These are phyloP conservation scores for Sebastes trivittatus DNA, from an alignment of 2,797 vertebrate species.

Conservation along the genomic window DNA sequence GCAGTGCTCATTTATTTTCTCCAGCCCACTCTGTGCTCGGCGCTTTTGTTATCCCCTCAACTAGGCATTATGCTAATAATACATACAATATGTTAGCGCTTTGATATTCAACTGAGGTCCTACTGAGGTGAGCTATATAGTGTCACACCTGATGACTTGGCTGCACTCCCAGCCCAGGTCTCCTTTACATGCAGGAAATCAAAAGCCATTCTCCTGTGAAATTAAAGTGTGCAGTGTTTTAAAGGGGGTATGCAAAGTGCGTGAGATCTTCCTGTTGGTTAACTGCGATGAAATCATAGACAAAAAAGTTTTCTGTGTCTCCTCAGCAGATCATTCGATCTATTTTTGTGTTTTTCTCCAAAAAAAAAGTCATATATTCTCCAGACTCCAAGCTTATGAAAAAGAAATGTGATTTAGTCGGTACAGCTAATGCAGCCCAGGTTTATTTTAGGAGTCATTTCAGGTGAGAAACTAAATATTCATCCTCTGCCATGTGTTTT, in stretches of 20 bases:
- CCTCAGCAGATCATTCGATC: slow-evolving; percentile 16
- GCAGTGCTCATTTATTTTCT: slow-evolving; percentile 50
- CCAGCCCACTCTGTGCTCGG: slow-evolving; percentile 7
- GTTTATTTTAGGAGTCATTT: slow-evolving; percentile 43
- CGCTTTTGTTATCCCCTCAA: slow-evolving; percentile 62
- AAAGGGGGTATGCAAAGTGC: slow-evolving; percentile 35
- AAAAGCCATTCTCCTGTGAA: slow-evolving; percentile 72
- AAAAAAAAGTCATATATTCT: not conserved
- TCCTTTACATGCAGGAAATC: slow-evolving; percentile 64
- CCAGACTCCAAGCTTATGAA: slow-evolving; percentile 10
- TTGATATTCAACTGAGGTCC: slow-evolving; percentile 63
- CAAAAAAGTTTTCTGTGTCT: not conserved
- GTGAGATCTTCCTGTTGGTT: slow-evolving; percentile 19
- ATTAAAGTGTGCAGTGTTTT: slow-evolving; percentile 67
- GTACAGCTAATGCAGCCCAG: slow-evolving; percentile 10
- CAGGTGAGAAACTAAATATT: slow-evolving; percentile 25
- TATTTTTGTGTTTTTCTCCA: slow-evolving; percentile 16
- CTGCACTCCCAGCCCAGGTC: slow-evolving; percentile 56
- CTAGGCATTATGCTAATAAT: slow-evolving; percentile 71
- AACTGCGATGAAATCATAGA: slow-evolving; percentile 26
- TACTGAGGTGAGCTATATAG: slow-evolving; percentile 50
- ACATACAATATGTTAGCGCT: slow-evolving; percentile 48
- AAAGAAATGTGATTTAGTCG: slow-evolving; percentile 24
- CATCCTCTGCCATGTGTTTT: slow-evolving; percentile 13
- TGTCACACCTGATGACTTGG: slow-evolving; percentile 74